Evolutionary conservation across 1,140 invertebrate species (phyloP), one percentile per base, ranked within the genome.

Genomic region (Pseudomyrmex sp.): DNA sequence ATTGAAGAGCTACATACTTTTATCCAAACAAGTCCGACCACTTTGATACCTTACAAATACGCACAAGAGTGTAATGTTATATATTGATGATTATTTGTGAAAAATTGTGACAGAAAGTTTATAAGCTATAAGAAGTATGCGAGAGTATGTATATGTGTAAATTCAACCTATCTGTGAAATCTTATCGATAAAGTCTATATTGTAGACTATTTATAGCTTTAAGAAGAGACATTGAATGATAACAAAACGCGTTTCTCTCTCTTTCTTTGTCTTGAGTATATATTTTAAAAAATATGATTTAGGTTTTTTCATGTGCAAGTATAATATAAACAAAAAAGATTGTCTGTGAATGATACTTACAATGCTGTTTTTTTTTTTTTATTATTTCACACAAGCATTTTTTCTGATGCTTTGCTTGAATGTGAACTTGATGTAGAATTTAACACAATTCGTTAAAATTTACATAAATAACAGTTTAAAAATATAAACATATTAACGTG

Each of bases 11-110:
- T 72, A 80, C 66, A 20, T 8, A 35, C 58, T 56, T 70, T 35
- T 35, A 7, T 20, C 52, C 7, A 72, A 70, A 79, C 76, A 70
- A 56, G n/a, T 80, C 77, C 68, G 68, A 72, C 68, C 68, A 80
- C 54, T 80, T 72, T 59, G 77, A 80, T 80, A 70, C 65, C 52
- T 80, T 68, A 44, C 77, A 15, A 72, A 48, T 72, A 74, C 35
- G 35, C 59, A 70, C 70, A 73, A 69, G 63, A 63, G 73, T 13
- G 46, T 62, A 61, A 62, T 74, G 74, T 76, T 76, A 76, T 13
- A 76, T 74, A 72, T 62, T 82, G 13, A 62, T 52, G 52, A 82
- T 62, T 62, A 52, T 74, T 61, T 73, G 48, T 54, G 56, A 82
- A 46, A 26, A 46, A 44, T 18, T 15, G 44, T 20, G 48, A 62